Conservation (phyloP, 2,888 invertebrate genomes). For the Hirtodrosophila alboralis region DNA sequence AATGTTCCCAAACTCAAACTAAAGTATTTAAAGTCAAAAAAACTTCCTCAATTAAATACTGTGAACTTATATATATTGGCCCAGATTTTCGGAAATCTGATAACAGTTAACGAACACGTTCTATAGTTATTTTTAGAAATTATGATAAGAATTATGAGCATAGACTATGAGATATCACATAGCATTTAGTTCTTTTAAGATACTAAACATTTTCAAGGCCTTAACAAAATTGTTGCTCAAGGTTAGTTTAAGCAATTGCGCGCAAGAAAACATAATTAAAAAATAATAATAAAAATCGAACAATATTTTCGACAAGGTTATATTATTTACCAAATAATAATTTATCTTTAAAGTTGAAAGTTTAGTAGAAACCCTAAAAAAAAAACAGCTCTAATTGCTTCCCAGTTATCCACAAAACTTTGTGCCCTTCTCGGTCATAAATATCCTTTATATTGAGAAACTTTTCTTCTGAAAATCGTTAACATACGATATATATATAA, state of each 20-base stretch:
- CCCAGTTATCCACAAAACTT: too few species aligned
- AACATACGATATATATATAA: slow-evolving; percentile 29
- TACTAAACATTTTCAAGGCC: background rate
- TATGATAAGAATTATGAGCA: slow-evolving; percentile 24
- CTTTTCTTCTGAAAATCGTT: slow-evolving; percentile 19
- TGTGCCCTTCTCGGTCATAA: too few species aligned
- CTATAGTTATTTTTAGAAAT: slow-evolving; percentile 12
- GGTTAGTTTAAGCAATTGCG: background rate
- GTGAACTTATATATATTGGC: slow-evolving; percentile 19
- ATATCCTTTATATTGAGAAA: slow-evolving; percentile 23
- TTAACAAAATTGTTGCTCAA: background rate
- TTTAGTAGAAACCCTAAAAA: slow-evolving; percentile 20
- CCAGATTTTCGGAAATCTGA: slow-evolving; percentile 23
- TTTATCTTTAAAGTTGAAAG: too few species aligned
- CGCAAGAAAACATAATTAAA: background rate
- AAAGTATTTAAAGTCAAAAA: slow-evolving; percentile 33
- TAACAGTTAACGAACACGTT: slow-evolving; percentile 13
- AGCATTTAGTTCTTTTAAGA: slow-evolving; percentile 10
- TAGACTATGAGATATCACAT: slow-evolving; percentile 14
- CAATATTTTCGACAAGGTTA: too few species aligned
- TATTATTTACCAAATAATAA: too few species aligned
- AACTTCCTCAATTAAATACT: too few species aligned
- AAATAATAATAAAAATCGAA: too few species aligned
- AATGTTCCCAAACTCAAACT: slow-evolving; percentile 39
- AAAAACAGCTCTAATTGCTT: too few species aligned